Evolutionary conservation across 2,888 invertebrate genomes (phyloP).

Genomic region (Trichopria drosophilae): DNA sequence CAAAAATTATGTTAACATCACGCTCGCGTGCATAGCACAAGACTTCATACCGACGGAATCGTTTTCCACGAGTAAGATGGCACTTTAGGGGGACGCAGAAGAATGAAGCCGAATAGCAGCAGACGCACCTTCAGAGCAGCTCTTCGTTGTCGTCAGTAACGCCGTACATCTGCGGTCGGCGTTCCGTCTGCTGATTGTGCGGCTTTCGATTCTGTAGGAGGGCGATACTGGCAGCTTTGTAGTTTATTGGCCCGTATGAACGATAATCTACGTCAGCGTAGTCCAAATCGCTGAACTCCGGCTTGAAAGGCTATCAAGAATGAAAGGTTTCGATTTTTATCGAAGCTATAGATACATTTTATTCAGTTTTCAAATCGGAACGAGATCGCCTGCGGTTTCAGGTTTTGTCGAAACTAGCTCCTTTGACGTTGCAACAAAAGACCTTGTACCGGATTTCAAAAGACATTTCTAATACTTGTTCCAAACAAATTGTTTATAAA

Average conservation of each 20-base stretch:
- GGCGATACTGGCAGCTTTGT: constrained; percentile 81
- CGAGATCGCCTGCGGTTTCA: not conserved
- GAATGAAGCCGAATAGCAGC: too few species aligned
- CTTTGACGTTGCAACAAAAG: too few species aligned
- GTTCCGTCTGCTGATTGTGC: constrained; percentile 40
- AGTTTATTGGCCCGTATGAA: constrained; percentile 89
- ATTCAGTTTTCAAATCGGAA: not conserved
- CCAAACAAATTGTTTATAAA: too few species aligned
- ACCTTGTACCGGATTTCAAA: too few species aligned
- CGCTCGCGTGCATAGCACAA: too few species aligned
- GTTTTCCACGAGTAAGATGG: constrained; percentile 25
- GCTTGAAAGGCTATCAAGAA: constrained; percentile 72
- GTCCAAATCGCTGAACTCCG: constrained; percentile 78
- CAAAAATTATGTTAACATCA: constrained; percentile 38
- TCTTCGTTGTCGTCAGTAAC: constrained; percentile 55
- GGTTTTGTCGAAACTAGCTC: too few species aligned
- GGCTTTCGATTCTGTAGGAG: constrained; percentile 48
- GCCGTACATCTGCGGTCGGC: constrained; percentile 56
- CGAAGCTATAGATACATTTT: not conserved
- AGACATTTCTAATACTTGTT: too few species aligned
- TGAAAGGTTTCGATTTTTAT: constrained; percentile 15
- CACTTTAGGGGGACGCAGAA: too few species aligned
- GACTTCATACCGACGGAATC: constrained; percentile 32
- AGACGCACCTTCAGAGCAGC: constrained; percentile 46
- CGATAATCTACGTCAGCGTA: constrained; percentile 89